Conservation (phyloP, 2,888 invertebrate species). For the Tortricodes alternella region DNA sequence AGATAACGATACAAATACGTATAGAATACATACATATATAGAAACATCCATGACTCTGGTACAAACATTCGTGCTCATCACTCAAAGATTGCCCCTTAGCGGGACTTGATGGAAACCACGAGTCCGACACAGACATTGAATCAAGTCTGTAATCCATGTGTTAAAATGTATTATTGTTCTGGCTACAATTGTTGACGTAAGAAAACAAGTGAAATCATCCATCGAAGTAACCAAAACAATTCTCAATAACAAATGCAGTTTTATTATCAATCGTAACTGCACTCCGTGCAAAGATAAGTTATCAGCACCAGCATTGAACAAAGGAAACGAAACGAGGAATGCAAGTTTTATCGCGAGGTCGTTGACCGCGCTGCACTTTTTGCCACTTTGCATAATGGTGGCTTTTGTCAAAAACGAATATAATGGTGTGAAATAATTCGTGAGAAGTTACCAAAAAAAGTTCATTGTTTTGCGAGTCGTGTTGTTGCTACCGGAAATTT, state of each 20-base stretch:
- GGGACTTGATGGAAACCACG: too few relatives aligned
- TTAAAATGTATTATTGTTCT: too few relatives aligned
- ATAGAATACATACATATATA: too few relatives aligned
- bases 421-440: slow-evolving; percentile 25
- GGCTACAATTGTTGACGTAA: too few relatives aligned
- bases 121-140: too few relatives aligned
- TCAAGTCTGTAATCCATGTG: too few relatives aligned
- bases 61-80: too few relatives aligned
- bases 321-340: slow-evolving; percentile 56
- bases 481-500: slow-evolving; percentile 9
- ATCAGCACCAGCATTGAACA: slow-evolving; percentile 42
- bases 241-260: slow-evolving; percentile 12
- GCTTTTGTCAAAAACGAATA: slow-evolving; percentile 26
- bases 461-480: slow-evolving; percentile 5
- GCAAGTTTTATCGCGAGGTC: slow-evolving; percentile 56
- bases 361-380: slow-evolving; percentile 45
- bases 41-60: too few relatives aligned
- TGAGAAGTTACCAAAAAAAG: slow-evolving; percentile 12
- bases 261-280: slow-evolving; percentile 22
- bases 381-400: slow-evolving; percentile 30
- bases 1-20: too few relatives aligned
- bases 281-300: slow-evolving; percentile 30
- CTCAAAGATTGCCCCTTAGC: too few relatives aligned
- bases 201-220: background rate
- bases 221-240: background rate